Evolutionary conservation across 2,797 vertebrate genomes (phyloP).

Genomic region (Tadarida brasiliensis): DNA sequence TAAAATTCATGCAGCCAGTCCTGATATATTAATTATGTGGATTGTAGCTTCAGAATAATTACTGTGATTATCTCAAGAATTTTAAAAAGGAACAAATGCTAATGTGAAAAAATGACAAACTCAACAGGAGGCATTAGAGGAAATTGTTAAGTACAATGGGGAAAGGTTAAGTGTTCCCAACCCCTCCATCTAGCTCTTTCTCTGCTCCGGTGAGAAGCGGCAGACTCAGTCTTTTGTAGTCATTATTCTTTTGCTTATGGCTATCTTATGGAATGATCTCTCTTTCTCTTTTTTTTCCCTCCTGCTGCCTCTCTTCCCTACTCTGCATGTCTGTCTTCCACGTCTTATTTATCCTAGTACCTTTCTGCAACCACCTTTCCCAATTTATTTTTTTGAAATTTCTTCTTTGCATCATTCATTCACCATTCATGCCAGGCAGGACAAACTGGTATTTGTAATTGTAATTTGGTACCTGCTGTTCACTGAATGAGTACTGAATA

Average conservation of each 20-base stretch:
- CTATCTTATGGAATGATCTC: background rate
- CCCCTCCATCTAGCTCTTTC: background rate
- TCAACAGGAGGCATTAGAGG: background rate
- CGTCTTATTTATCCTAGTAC: background rate
- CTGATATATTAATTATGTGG: conserved; percentile 66
- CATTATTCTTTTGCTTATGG: background rate
- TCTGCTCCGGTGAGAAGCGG: background rate
- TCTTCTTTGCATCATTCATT: background rate
- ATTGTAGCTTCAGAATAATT: conserved; percentile 63
- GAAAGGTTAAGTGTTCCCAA: background rate
- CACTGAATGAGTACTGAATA: background rate
- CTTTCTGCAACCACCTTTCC: background rate
- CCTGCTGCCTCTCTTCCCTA: background rate
- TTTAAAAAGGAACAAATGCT: conserved; percentile 65
- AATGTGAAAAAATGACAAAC: conserved; percentile 57
- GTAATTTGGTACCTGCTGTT: background rate
- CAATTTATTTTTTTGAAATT: conserved; percentile 53
- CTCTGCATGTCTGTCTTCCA: background rate
- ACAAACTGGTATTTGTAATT: background rate
- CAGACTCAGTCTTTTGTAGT: background rate
- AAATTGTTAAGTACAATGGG: background rate
- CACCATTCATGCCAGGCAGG: background rate
- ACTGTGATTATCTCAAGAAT: conserved; percentile 69
- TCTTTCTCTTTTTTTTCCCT: background rate
- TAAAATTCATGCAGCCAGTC: conserved; percentile 22